A percentile compares a stretch with the other conserved stretches of the same genome.
Conservation (phyloP, 1,140 invertebrate species). For the Samia ricini region DNA sequence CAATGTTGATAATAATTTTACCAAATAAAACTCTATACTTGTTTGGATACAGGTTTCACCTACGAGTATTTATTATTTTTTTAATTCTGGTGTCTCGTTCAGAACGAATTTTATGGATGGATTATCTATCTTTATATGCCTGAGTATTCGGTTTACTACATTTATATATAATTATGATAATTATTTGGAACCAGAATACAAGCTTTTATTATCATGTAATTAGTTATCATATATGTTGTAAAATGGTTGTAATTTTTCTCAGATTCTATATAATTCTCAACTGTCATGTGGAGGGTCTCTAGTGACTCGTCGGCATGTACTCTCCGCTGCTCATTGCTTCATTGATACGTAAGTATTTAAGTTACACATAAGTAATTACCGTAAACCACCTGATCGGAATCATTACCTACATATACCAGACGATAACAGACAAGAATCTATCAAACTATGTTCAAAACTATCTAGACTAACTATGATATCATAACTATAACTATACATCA, state of each 20-base stretch:
- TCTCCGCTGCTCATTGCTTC: constrained; percentile 59
- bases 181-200: background rate
- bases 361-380: background rate
- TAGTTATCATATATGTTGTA: background rate
- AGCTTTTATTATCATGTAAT: background rate
- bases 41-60: too few species aligned
- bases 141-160: too few species aligned
- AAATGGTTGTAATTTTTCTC: constrained; percentile 1
- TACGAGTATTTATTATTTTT: too few species aligned
- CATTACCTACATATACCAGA: background rate
- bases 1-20: too few species aligned
- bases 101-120: too few species aligned
- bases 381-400: background rate
- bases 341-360: constrained; percentile 32
- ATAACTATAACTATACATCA: background rate
- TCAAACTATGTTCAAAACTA: background rate
- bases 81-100: too few species aligned
- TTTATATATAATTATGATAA: background rate
- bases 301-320: constrained; percentile 47
- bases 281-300: constrained; percentile 48
- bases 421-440: background rate
- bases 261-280: constrained; percentile 39
- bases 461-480: background rate
- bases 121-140: background rate
- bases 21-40: too few species aligned